Evolutionary conservation across 2,113 vertebrate genomes (phyloP).

Genomic region (Pterophyllum scalare): DNA sequence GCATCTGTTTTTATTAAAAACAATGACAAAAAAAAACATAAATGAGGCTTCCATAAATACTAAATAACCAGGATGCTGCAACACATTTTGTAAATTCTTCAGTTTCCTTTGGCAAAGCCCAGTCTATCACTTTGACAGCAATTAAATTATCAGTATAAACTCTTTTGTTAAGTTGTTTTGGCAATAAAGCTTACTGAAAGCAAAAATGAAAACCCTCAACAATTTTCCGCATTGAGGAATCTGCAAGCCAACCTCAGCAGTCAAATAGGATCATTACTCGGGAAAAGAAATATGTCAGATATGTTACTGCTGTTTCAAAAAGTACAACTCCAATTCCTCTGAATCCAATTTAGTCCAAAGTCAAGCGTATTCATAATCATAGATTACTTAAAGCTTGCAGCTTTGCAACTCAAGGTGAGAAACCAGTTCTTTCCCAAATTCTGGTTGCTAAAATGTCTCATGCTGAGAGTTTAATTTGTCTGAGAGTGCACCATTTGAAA

Average conservation of each 20-base stretch:
- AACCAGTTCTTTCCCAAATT: background rate
- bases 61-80: background rate
- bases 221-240: constrained; percentile 63
- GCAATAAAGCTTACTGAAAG: constrained; percentile 43
- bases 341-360: constrained; percentile 8
- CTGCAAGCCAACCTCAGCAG: constrained; percentile 40
- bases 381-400: constrained; percentile 15
- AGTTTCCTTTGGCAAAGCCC: constrained; percentile 24
- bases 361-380: constrained; percentile 15
- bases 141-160: constrained; percentile 41
- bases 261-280: constrained; percentile 50
- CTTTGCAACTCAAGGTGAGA: background rate
- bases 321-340: constrained; percentile 29
- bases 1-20: background rate
- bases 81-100: background rate
- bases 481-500: background rate
- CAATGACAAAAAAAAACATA: background rate
- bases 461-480: background rate
- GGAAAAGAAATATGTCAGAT: constrained; percentile 53
- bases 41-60: constrained; percentile 8
- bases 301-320: constrained; percentile 34
- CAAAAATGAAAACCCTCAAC: constrained; percentile 56
- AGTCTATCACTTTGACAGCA: constrained; percentile 8
- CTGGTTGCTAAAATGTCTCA: background rate
- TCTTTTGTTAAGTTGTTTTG: constrained; percentile 55